phyloP scores from a whole-genome alignment of 1,140 invertebrate genomes.

The Aphaenogaster ashmeadi region DNA sequence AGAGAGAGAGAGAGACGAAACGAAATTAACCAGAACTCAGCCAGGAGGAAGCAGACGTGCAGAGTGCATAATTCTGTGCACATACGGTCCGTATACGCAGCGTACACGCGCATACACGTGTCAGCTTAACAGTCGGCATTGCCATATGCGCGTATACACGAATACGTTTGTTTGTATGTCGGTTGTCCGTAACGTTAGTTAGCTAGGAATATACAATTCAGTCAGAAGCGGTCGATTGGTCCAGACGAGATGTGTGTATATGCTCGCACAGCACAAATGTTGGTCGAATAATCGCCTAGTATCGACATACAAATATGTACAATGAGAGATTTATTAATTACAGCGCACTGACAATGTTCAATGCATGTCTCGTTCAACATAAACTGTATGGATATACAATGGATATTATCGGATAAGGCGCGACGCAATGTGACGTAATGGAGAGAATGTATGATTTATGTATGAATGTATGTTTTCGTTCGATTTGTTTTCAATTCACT shows the following conservation, averaged over 20 bases:
- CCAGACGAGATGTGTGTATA: constrained; percentile 77
- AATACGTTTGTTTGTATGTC: constrained; percentile 48
- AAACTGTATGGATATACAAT: neutral
- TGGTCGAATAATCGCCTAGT: constrained; percentile 71
- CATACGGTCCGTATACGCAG: constrained; percentile 59
- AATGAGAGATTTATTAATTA: constrained; percentile 79
- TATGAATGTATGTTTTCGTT: too few relatives aligned
- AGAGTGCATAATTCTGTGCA: constrained; percentile 72
- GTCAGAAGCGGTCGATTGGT: constrained; percentile 79
- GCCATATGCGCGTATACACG: constrained; percentile 10
- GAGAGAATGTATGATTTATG: neutral
- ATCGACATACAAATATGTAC: constrained; percentile 79
- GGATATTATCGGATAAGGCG: neutral
- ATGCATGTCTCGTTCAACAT: constrained; percentile 45
- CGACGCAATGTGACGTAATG: neutral
- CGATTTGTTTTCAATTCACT: constrained; percentile 3
- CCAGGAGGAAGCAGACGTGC: constrained; percentile 67
- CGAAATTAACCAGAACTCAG: constrained; percentile 70
- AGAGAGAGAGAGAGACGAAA: constrained; percentile 61
- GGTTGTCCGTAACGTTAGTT: constrained; percentile 71
- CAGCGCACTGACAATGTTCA: constrained; percentile 57
- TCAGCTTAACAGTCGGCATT: constrained; percentile 70
- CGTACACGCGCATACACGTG: constrained; percentile 39
- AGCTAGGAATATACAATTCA: constrained; percentile 69
- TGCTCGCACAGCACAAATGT: constrained; percentile 53